These are phyloP conservation scores for Phenacoccus solenopsis DNA, from an alignment of 1,140 invertebrate species.

Conservation along the genomic window DNA sequence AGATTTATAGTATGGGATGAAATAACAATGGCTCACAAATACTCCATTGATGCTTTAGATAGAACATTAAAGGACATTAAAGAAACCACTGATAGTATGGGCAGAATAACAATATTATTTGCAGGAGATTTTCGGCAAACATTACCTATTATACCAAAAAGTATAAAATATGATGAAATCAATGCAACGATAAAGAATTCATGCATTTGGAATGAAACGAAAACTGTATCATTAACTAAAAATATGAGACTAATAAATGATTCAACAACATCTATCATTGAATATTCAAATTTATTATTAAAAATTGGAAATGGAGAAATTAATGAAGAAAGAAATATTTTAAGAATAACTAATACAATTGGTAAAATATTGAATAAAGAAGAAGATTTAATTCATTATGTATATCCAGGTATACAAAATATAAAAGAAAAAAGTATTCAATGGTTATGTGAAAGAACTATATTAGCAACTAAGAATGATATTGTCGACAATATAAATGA, in stretches of 20 bases:
- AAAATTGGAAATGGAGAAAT: constrained; percentile 21
- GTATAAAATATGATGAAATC: constrained; percentile 29
- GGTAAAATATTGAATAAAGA: constrained; percentile 27
- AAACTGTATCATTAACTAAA: constrained; percentile 25
- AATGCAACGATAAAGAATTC: constrained; percentile 32
- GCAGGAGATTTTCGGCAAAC: constrained; percentile 32
- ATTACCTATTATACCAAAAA: constrained; percentile 34
- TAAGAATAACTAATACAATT: constrained; percentile 24
- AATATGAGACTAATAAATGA: constrained; percentile 27
- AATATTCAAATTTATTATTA: constrained; percentile 29
- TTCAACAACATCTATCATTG: constrained; percentile 21
- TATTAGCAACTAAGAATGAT: constrained; percentile 33
- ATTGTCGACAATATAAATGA: constrained; percentile 32
- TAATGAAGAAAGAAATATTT: constrained; percentile 18
- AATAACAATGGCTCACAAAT: constrained; percentile 12
- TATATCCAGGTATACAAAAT: constrained; percentile 32
- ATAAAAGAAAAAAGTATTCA: constrained; percentile 32
- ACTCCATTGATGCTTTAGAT: constrained; percentile 27
- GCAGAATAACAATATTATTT: constrained; percentile 22
- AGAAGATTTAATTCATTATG: constrained; percentile 31
- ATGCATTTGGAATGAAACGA: constrained; percentile 33
- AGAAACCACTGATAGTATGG: constrained; percentile 18
- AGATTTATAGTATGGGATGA: constrained; percentile 33
- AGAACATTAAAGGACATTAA: constrained; percentile 24
- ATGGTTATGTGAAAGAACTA: constrained; percentile 33